Evolutionary conservation across 2,888 invertebrate species (phyloP), one percentile per base, ranked within the genome.

Genomic region (Bursaphelenchus okinawaensis): DNA sequence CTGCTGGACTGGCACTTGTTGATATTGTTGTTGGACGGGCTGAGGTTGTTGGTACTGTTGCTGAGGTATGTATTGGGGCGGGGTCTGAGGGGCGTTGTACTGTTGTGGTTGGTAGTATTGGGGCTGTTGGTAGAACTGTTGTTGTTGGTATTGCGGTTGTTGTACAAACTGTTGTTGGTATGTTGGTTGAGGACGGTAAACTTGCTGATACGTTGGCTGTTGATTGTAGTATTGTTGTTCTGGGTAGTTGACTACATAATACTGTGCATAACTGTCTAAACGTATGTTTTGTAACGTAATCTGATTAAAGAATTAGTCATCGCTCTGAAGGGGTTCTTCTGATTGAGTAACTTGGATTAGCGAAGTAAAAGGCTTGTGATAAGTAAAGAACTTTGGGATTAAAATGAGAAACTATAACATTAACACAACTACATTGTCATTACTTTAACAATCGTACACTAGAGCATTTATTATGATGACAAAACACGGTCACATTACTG

Each of bases 11-110:
- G 40, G 40, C n/a, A 4, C 40, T 40, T 40, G 40, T 40, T 40
- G 40, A 40, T 40, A 40, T 40, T 40, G 40, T 4, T 40, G 40
- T 3, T 12, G n/a, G 6, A n/a, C 3, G 3, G 40, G 40, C n/a
- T 12, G 54, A 6, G 54, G 6, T 54, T 54, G 54, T 54, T 54
- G 54, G n/a, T 54, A 27, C 54, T 54, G 54, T 54, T 54, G 54
- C 27, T 54, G 54, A 54, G 54, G 54, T 26, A 54, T 26, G 23
- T 54, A 27, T 54, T 54, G 54, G 12, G 23, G 19, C 54, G 23
- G 54, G 23, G 4, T 12, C 16, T 54, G 6, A 6, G 16, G 12
- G 26, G 26, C 16, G 23, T 54, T 23, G 24, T 54, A 19, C 54
- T 6, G 19, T 19, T 6, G 50, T 40, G 23, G 54, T 19, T 54